Evolutionary conservation across 2,888 invertebrate species (phyloP), one percentile per base, ranked within the genome.

Genomic region (Hedya salicella): DNA sequence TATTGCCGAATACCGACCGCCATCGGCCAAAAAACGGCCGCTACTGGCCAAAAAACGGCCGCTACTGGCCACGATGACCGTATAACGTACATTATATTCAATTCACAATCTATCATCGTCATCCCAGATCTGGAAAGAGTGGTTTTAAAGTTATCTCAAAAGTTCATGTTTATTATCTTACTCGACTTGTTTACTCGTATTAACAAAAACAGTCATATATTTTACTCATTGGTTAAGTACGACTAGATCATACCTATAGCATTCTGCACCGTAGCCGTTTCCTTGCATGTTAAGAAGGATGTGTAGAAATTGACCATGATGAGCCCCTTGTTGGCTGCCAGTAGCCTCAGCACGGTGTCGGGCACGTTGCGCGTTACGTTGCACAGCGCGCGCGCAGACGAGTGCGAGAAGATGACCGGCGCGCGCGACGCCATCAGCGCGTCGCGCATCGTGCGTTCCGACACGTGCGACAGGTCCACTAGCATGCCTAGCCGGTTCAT

Each of bases 401-500:
- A 97, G 83, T 97, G 97, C 49, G 96, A 97, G 92, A 96, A 97
- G 72, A 97, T 95, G 72, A 97, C 96, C 14, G 97, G 97, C 13
- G 97, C 96, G 78, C 95, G 94, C 36, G 96, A 95, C 68, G 95
- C 95, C 25, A 95, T 94, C 46, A 97, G 88, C 17, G 96, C 96
- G 81, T 96, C 96, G 53, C 95, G 93, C 97, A 97, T 97, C 25
- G 97, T 97, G 62, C 95, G 94, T 93, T 91, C 91, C 5, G 96
- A 96, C 60, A 97, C 96, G 87, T 97, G 96, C 6, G 96, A 96
- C 73, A 96, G 87, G 84, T 97, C 97, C 71, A 97, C 96, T 84
- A 97, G 94, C 96, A 97, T 97, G 25, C 97, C 97, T 68, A 97
- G 92, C 2, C 97, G 95, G 90, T 97, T 97, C 97, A 97, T 97